Evolutionary conservation across 2,888 invertebrate species (phyloP).

Genomic region (Synanthedon vespiformis): DNA sequence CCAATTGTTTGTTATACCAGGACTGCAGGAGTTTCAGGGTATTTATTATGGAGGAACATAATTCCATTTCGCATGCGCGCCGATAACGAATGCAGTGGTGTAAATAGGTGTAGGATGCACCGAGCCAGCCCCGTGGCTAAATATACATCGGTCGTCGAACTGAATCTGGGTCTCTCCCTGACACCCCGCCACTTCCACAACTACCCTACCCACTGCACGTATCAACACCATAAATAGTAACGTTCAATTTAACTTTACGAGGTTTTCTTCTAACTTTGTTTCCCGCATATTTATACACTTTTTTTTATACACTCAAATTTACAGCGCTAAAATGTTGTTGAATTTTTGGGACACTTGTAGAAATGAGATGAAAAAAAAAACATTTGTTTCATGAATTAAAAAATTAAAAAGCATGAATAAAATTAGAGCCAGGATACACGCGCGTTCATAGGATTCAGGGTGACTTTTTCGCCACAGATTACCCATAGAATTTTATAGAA

Average conservation of each 20-base stretch:
- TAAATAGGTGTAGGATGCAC: constrained; percentile 33
- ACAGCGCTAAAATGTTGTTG: too few species aligned
- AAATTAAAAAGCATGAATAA: too few species aligned
- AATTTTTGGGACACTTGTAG: too few species aligned
- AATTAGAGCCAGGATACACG: too few species aligned
- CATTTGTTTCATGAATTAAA: too few species aligned
- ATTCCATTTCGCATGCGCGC: not conserved
- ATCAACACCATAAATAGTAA: constrained; percentile 1
- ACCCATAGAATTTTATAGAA: too few species aligned
- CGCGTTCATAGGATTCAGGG: too few species aligned
- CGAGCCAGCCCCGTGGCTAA: constrained; percentile 31
- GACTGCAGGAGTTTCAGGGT: not conserved
- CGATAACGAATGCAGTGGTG: not conserved
- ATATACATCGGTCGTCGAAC: constrained; percentile 61
- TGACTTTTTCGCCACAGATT: too few species aligned
- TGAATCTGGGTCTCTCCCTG: constrained; percentile 50
- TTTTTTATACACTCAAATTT: too few species aligned
- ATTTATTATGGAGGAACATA: not conserved
- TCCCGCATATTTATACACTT: too few species aligned
- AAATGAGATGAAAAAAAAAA: too few species aligned
- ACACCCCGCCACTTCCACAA: constrained; percentile 6
- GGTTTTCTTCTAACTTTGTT: too few species aligned
- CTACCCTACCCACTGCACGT: constrained; percentile 9
- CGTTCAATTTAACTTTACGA: not conserved
- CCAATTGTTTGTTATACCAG: not conserved